Evolutionary conservation across 2,113 vertebrate genomes (phyloP).

Genomic region (Pangasianodon gigas): DNA sequence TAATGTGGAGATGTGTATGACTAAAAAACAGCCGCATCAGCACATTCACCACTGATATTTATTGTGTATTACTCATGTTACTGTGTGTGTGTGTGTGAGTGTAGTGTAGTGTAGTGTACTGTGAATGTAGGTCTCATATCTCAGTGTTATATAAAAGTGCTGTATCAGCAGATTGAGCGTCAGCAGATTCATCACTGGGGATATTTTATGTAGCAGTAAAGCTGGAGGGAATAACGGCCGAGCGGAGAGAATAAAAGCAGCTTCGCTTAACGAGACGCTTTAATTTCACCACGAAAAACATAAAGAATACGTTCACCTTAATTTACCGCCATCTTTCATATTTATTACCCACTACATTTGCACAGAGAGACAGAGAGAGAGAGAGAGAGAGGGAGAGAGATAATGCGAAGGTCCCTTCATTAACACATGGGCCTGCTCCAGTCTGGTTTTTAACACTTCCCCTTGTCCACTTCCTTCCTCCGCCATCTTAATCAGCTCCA

Average conservation of each 20-base stretch:
- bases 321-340: constrained; percentile 44
- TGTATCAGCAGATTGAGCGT: constrained; percentile 47
- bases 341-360: constrained; percentile 33
- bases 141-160: constrained; percentile 33
- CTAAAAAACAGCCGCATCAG: neutral
- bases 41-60: neutral
- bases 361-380: neutral
- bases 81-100: neutral
- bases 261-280: constrained; percentile 48
- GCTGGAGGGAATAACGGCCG: constrained; percentile 40
- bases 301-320: constrained; percentile 43
- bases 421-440: neutral
- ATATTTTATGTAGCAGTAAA: constrained; percentile 57
- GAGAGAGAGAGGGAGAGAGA: constrained; percentile 1
- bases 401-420: neutral
- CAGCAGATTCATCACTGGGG: constrained; percentile 52
- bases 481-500: neutral
- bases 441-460: neutral
- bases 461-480: neutral
- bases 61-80: neutral
- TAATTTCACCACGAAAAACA: constrained; percentile 46
- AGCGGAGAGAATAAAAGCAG: constrained; percentile 27
- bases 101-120: neutral
- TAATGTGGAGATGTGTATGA: neutral
- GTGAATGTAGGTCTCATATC: constrained; percentile 53